Percentiles rank a stretch among this genome's conserved stretches.
Evolutionary conservation across 2,888 invertebrate species (phyloP).

Genomic region (Lasioglossum figueresi): DNA sequence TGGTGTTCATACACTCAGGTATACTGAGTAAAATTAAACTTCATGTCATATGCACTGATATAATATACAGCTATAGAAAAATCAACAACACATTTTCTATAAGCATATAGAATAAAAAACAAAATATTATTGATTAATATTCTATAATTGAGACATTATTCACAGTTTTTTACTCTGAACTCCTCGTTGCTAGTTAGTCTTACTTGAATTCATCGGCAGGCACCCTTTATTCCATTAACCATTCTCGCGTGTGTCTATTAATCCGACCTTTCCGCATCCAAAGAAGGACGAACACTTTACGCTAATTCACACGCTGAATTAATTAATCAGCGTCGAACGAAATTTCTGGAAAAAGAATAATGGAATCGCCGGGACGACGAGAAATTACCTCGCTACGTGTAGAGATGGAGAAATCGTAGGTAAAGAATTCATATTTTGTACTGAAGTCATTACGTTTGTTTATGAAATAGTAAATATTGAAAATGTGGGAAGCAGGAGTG

Average conservation of each 20-base stretch:
- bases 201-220: slow-evolving; percentile 48
- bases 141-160: no score
- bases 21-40: neutral
- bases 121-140: neutral
- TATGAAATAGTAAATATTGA: neutral
- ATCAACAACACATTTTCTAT: neutral
- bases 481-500: neutral
- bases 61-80: neutral
- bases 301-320: neutral
- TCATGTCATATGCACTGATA: neutral
- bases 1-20: neutral
- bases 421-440: neutral
- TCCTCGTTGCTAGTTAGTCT: slow-evolving; percentile 37
- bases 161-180: no score
- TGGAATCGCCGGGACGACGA: no score
- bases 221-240: slow-evolving; percentile 54
- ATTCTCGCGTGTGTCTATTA: slow-evolving; percentile 55
- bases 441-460: neutral
- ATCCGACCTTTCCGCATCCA: slow-evolving; percentile 54
- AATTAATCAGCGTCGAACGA: neutral
- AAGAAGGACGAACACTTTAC: slow-evolving; percentile 9
- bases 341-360: no score
- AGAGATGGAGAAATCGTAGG: no score
- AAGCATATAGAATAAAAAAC: no score
- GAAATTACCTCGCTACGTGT: no score